Evolutionary conservation across 1,140 invertebrate species (phyloP).

Genomic region (Teleopsis dalmanni): DNA sequence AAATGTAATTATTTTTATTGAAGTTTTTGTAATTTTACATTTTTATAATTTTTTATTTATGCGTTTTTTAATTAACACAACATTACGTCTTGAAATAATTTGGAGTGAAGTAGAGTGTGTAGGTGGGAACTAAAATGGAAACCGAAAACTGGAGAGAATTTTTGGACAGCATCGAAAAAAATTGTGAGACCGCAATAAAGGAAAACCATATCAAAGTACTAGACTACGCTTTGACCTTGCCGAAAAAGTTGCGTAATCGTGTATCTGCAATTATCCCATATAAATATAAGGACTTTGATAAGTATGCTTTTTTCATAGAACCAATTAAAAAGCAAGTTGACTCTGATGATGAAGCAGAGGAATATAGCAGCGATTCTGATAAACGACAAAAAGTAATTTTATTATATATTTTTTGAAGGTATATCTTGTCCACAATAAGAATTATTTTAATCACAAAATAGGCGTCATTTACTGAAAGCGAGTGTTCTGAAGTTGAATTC

Average conservation of each 20-base stretch:
- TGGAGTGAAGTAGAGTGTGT: too few relatives aligned
- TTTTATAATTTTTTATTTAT: too few relatives aligned
- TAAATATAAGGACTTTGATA: conserved; percentile 31
- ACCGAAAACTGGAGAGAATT: too few relatives aligned
- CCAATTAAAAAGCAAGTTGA: conserved; percentile 18
- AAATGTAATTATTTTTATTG: too few relatives aligned
- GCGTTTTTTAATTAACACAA: too few relatives aligned
- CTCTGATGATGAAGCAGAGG: conserved; percentile 19
- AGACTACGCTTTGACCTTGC: conserved; percentile 33
- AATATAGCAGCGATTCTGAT: conserved; percentile 16
- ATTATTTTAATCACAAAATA: background rate
- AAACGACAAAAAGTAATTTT: background rate
- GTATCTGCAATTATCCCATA: conserved; percentile 32
- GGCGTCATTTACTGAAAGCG: conserved; percentile 28
- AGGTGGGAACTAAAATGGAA: too few relatives aligned
- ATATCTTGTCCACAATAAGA: background rate
- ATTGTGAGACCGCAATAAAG: too few relatives aligned
- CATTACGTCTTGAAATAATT: too few relatives aligned
- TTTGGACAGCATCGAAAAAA: too few relatives aligned
- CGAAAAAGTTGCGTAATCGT: conserved; percentile 21
- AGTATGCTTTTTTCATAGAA: conserved; percentile 30
- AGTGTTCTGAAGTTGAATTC: conserved; percentile 33
- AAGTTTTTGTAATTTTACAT: too few relatives aligned
- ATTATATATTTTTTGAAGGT: background rate
- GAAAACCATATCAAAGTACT: conserved; percentile 16